A percentile compares a stretch with the other conserved stretches of the same genome.
These are phyloP conservation scores for Procapra przewalskii DNA, from an alignment of 2,113 vertebrate species.

Conservation along the genomic window DNA sequence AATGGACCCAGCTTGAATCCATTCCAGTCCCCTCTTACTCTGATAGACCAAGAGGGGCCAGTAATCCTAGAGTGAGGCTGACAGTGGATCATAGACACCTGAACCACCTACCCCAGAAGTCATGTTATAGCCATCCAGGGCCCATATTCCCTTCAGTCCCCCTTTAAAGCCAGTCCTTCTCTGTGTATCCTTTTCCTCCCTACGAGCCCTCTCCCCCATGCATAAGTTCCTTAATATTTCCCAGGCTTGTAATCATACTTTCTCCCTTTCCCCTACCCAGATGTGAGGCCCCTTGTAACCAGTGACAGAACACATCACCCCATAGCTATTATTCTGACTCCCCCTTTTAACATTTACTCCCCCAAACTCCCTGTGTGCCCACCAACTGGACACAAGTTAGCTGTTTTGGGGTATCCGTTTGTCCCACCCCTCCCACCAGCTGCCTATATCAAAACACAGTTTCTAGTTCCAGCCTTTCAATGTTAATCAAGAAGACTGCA, in stretches of 20 bases:
- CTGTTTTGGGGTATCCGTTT: background rate
- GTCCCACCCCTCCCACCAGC: background rate
- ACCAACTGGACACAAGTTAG: background rate
- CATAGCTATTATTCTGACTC: background rate
- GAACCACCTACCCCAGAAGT: background rate
- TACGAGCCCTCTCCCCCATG: background rate
- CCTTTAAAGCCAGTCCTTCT: background rate
- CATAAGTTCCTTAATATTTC: background rate
- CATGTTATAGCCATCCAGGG: background rate
- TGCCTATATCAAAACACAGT: background rate
- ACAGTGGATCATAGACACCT: background rate
- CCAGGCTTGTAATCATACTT: background rate
- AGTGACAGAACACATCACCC: background rate
- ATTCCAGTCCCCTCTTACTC: background rate
- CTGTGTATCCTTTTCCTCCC: background rate
- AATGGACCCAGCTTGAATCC: background rate
- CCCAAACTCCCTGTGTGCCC: background rate
- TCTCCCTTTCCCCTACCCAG: background rate
- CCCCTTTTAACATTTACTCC: background rate
- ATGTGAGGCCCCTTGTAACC: background rate
- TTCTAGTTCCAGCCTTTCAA: background rate
- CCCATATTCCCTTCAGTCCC: background rate
- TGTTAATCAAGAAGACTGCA: background rate
- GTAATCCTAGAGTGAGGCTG: background rate
- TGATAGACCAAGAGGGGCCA: background rate